These are phyloP conservation scores for Serinus canaria DNA, from an alignment of 2,113 vertebrate species.

Conservation along the genomic window DNA sequence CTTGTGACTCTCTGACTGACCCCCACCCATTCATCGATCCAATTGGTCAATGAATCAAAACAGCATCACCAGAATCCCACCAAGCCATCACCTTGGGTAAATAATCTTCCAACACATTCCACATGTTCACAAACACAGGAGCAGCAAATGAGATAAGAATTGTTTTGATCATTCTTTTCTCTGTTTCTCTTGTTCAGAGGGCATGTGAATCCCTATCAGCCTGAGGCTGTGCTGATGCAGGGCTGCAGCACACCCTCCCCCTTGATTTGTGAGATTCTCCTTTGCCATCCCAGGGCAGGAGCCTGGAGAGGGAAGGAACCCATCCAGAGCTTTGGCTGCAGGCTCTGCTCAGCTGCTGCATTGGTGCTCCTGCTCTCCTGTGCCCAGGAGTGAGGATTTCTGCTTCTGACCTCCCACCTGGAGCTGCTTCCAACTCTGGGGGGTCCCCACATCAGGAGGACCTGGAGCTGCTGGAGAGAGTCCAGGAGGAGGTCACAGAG, in stretches of 20 bases:
- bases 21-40: too few relatives aligned
- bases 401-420: not conserved
- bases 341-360: not conserved
- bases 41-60: not conserved
- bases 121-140: too few relatives aligned
- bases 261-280: not conserved
- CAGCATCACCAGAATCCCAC: not conserved
- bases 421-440: not conserved
- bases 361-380: not conserved
- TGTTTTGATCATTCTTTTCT: not conserved
- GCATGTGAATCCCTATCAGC: not conserved
- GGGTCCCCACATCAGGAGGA: too few relatives aligned
- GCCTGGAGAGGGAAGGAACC: not conserved
- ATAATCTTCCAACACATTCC: not conserved
- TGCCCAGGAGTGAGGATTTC: not conserved
- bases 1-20: not conserved
- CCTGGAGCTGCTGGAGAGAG: not conserved
- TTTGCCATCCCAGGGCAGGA: rapidly evolving
- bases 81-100: not conserved
- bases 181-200: too few relatives aligned
- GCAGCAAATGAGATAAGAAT: not conserved
- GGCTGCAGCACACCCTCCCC: not conserved
- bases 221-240: too few relatives aligned
- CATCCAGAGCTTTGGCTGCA: not conserved
- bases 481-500: not conserved